These are phyloP conservation scores for Siniperca scherzeri DNA, from an alignment of 2,797 vertebrate genomes.

Conservation along the genomic window DNA sequence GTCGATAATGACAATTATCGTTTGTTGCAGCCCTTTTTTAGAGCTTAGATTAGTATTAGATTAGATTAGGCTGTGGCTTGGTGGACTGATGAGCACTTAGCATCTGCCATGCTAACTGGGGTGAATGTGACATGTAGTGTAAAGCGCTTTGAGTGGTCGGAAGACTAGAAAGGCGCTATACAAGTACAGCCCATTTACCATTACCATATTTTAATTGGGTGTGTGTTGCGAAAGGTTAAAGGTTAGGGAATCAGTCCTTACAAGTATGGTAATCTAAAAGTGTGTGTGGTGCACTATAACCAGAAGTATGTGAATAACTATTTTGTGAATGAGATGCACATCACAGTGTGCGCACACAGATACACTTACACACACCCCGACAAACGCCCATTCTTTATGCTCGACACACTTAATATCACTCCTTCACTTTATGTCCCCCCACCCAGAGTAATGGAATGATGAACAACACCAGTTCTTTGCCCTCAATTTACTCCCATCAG, in stretches of 20 bases:
- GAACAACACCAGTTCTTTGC: conserved; percentile 68
- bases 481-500: conserved; percentile 76
- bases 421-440: conserved; percentile 17
- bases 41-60: background rate
- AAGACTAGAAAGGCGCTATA: too few relatives aligned
- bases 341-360: background rate
- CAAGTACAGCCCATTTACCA: too few relatives aligned
- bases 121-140: too few relatives aligned
- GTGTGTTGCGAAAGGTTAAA: background rate
- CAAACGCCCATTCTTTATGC: conserved; percentile 40
- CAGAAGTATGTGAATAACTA: background rate
- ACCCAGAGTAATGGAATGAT: conserved; percentile 65
- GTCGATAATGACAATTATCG: too few relatives aligned
- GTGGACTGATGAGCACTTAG: too few relatives aligned
- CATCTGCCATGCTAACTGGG: too few relatives aligned
- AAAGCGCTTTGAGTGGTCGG: too few relatives aligned
- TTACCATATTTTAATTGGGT: background rate
- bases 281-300: background rate
- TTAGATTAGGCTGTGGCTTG: too few relatives aligned
- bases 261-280: background rate
- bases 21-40: background rate
- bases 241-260: background rate
- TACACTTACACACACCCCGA: background rate
- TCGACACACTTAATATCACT: conserved; percentile 47
- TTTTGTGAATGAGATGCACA: conserved; percentile 26